Evolutionary conservation across 2,113 vertebrate species (phyloP).

Genomic region (Hyaena hyaena): DNA sequence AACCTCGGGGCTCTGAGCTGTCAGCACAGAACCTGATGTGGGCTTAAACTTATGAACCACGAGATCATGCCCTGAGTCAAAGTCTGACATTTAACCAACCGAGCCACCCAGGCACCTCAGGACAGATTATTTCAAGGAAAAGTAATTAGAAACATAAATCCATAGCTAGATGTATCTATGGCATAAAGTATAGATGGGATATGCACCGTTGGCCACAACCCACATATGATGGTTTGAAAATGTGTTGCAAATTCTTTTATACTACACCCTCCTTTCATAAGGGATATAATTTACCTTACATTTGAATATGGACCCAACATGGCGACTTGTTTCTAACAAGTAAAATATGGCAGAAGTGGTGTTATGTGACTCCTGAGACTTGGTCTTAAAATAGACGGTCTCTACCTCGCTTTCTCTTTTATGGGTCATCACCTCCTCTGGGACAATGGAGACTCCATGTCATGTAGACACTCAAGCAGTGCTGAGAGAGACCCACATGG

Average conservation of each 20-base stretch:
- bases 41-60: too few species aligned
- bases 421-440: not conserved
- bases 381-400: not conserved
- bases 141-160: slow-evolving; percentile 13
- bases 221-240: not conserved
- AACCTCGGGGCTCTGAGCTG: too few species aligned
- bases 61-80: too few species aligned
- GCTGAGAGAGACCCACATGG: not conserved
- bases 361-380: not conserved
- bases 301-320: not conserved
- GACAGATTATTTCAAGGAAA: slow-evolving; percentile 32
- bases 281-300: not conserved
- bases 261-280: not conserved
- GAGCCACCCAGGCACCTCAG: too few species aligned
- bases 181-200: not conserved
- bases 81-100: too few species aligned
- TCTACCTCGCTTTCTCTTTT: not conserved
- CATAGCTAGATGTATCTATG: not conserved
- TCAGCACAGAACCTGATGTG: too few species aligned
- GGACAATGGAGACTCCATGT: not conserved
- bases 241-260: not conserved
- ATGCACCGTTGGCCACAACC: not conserved
- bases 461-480: not conserved
- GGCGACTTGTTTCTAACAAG: not conserved
- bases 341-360: not conserved